Evolutionary conservation across 2,888 invertebrate species (phyloP).

Genomic region (Caenorhabditis parvicauda): DNA sequence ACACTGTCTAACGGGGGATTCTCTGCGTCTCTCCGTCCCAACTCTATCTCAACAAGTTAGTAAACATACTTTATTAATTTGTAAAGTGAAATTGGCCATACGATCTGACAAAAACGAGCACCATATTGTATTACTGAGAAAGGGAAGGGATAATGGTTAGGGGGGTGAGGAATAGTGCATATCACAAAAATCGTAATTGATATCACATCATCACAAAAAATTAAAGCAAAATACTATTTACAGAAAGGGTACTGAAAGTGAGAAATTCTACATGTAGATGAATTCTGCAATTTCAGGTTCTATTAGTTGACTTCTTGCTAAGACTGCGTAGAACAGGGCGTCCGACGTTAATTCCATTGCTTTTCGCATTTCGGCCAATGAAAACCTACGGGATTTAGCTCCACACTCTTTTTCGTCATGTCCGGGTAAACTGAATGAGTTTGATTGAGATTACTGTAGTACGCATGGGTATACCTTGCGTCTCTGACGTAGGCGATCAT

Average conservation of each 20-base stretch:
- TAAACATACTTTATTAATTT: too few species aligned
- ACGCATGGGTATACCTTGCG: conserved; percentile 21
- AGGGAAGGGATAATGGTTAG: too few species aligned
- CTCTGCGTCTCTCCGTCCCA: too few species aligned
- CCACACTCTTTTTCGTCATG: conserved; percentile 35
- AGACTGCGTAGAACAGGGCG: conserved; percentile 44
- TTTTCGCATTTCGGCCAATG: conserved; percentile 34
- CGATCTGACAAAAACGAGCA: too few species aligned
- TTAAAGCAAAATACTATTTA: too few species aligned
- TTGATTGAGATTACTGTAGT: background rate
- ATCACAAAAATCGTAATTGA: too few species aligned
- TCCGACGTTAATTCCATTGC: conserved; percentile 38
- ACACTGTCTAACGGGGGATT: too few species aligned
- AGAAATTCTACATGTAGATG: conserved; percentile 26
- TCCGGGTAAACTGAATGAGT: conserved; percentile 26
- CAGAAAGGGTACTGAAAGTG: background rate
- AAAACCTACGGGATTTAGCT: conserved; percentile 28
- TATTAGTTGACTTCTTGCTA: conserved; percentile 53
- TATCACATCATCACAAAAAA: too few species aligned
- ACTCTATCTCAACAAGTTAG: too few species aligned
- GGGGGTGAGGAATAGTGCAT: too few species aligned
- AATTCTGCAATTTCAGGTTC: conserved; percentile 52
- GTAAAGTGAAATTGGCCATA: too few species aligned
- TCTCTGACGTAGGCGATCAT: conserved; percentile 44
- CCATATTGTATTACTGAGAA: too few species aligned